phyloP scores from a whole-genome alignment of 2,797 vertebrate species.

The Oryzias sinensis region DNA sequence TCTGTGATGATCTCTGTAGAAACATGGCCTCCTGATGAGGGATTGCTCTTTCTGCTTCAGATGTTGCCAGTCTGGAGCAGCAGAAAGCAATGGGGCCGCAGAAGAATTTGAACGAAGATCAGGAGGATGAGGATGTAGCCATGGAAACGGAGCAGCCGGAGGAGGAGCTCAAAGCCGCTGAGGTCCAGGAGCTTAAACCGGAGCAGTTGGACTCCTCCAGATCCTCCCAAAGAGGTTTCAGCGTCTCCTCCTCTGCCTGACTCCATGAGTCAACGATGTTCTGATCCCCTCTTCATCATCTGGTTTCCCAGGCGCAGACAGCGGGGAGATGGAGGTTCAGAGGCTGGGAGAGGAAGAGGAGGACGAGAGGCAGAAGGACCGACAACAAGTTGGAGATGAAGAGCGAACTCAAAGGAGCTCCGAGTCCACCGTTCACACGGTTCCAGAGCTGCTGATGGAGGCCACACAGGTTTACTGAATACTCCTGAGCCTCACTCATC shows the following conservation, averaged over 20 bases:
- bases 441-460: conserved; percentile 82
- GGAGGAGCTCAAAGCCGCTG: conserved; percentile 77
- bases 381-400: conserved; percentile 49
- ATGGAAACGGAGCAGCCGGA: conserved; percentile 83
- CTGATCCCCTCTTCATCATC: too few species aligned
- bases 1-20: too few species aligned
- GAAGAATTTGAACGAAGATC: conserved; percentile 60
- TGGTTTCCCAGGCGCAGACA: conserved; percentile 72
- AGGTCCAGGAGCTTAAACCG: conserved; percentile 84
- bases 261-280: not conserved
- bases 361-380: conserved; percentile 51
- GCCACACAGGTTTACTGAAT: conserved; percentile 44
- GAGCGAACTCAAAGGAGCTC: conserved; percentile 77
- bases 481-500: too few species aligned
- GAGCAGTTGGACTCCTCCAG: conserved; percentile 77
- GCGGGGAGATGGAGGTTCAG: conserved; percentile 79
- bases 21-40: not conserved
- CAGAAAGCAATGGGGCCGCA: conserved; percentile 76
- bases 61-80: conserved; percentile 90
- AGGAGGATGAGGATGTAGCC: conserved; percentile 74
- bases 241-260: not conserved
- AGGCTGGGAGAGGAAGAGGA: conserved; percentile 64
- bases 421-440: conserved; percentile 88
- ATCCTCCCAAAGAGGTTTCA: conserved; percentile 67
- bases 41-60: conserved; percentile 62